Conservation (phyloP, 2,888 invertebrate species). For the Mechanitis mazaeus region DNA sequence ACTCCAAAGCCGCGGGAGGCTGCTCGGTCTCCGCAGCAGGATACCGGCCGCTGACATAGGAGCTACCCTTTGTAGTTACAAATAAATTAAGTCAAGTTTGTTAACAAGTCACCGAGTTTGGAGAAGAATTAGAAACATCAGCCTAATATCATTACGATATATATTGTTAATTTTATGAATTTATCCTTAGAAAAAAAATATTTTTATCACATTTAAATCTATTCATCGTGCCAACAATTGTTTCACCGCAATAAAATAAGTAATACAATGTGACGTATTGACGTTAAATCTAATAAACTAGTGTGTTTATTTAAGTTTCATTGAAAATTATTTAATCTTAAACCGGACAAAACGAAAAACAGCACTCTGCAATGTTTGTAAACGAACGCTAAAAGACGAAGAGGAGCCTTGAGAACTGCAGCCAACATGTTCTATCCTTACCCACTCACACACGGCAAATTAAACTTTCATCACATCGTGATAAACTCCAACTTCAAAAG, state of each 20-base stretch:
- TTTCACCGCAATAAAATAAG: slow-evolving; percentile 12
- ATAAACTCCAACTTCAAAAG: slow-evolving; percentile 42
- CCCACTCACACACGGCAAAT: slow-evolving; percentile 40
- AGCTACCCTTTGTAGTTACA: slow-evolving; percentile 27
- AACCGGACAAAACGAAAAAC: slow-evolving; percentile 57
- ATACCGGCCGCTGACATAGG: slow-evolving; percentile 32
- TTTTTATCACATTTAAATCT: too few relatives aligned
- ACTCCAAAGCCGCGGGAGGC: slow-evolving; percentile 39
- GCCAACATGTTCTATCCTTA: slow-evolving; percentile 62
- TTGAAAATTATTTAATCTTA: slow-evolving; percentile 64
- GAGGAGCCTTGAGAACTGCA: slow-evolving; percentile 64
- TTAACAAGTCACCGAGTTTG: slow-evolving; percentile 21
- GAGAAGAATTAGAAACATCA: slow-evolving; percentile 12
- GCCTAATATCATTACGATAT: neutral
- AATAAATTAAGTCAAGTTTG: slow-evolving; percentile 21
- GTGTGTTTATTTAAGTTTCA: slow-evolving; percentile 51
- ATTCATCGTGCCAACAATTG: neutral
- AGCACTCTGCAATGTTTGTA: slow-evolving; percentile 62
- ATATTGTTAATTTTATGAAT: neutral
- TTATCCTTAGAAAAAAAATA: too few relatives aligned
- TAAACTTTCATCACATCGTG: slow-evolving; percentile 38
- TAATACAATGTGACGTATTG: slow-evolving; percentile 17
- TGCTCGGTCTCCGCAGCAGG: slow-evolving; percentile 41
- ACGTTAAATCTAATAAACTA: slow-evolving; percentile 24
- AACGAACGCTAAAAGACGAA: slow-evolving; percentile 52